Conservation (phyloP, 2,888 invertebrate species). For the Gisinianus flammeolus region DNA sequence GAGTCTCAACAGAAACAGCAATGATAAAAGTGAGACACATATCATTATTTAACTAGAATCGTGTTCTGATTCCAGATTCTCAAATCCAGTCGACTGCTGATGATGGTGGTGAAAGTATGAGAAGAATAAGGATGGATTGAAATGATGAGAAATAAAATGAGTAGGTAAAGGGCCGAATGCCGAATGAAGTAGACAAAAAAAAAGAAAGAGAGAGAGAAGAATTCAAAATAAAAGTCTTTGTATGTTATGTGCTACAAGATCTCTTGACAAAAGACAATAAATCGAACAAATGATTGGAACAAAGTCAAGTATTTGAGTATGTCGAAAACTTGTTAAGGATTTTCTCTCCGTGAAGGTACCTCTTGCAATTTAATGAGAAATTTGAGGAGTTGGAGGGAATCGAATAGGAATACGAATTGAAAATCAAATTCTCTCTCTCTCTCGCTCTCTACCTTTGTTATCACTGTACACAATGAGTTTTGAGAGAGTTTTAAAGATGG, state of each 20-base stretch:
- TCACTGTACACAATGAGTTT: background rate
- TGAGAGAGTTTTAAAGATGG: background rate
- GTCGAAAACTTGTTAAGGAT: background rate
- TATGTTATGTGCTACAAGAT: background rate
- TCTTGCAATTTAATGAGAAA: conserved; percentile 35
- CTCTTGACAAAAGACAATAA: conserved; percentile 6
- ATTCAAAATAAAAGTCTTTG: background rate
- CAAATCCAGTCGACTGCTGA: too few relatives aligned
- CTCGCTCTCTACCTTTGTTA: too few relatives aligned
- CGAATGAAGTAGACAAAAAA: background rate
- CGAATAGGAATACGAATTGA: too few relatives aligned
- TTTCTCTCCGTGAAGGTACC: background rate
- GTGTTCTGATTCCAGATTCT: too few relatives aligned
- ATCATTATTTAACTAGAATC: too few relatives aligned
- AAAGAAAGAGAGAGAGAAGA: background rate
- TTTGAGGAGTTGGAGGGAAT: conserved; percentile 14
- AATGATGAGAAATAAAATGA: background rate
- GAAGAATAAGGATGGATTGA: background rate
- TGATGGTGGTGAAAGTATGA: background rate
- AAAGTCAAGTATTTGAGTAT: conserved; percentile 1
- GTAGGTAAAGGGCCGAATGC: background rate
- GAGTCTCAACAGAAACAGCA: too few relatives aligned
- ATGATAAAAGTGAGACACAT: too few relatives aligned
- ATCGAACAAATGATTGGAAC: conserved; percentile 3
- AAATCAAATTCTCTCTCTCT: background rate